Conservation (phyloP, 2,888 invertebrate genomes). For the Caenorhabditis wallacei region DNA sequence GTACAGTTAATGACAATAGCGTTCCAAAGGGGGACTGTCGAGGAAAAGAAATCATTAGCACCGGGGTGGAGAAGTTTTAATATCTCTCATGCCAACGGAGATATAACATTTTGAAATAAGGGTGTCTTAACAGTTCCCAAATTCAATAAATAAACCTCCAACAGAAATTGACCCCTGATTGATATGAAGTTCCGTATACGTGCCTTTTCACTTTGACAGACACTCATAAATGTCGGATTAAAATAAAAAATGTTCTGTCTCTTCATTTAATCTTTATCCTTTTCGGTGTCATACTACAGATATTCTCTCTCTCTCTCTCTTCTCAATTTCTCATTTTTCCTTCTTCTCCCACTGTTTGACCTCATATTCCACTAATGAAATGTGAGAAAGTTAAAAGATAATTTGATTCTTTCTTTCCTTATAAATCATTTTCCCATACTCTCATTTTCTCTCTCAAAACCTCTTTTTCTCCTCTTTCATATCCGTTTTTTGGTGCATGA, state of each 20-base stretch:
- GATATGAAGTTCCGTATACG: no score
- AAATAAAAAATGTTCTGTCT: background rate
- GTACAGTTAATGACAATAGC: no score
- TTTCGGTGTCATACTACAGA: conserved; percentile 20
- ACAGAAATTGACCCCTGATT: no score
- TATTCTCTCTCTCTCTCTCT: background rate
- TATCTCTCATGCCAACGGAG: no score
- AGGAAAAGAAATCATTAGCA: no score
- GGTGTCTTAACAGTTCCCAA: no score
- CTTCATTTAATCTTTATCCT: background rate
- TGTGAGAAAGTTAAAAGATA: conserved; percentile 16
- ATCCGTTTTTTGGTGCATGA: conserved; percentile 49
- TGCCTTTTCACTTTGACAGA: no score
- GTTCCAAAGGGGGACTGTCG: no score
- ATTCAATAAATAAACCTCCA: no score
- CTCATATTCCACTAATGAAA: background rate
- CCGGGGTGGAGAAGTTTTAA: no score
- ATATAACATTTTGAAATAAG: no score
- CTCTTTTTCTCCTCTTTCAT: background rate
- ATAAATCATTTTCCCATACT: background rate
- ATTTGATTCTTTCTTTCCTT: background rate
- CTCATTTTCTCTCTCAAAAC: background rate
- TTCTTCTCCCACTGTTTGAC: conserved; percentile 20
- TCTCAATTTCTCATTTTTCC: background rate
- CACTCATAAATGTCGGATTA: background rate